Base-by-base conservation (phyloP, 2,113 vertebrate genomes). In the Oryzias woworae region DNA sequence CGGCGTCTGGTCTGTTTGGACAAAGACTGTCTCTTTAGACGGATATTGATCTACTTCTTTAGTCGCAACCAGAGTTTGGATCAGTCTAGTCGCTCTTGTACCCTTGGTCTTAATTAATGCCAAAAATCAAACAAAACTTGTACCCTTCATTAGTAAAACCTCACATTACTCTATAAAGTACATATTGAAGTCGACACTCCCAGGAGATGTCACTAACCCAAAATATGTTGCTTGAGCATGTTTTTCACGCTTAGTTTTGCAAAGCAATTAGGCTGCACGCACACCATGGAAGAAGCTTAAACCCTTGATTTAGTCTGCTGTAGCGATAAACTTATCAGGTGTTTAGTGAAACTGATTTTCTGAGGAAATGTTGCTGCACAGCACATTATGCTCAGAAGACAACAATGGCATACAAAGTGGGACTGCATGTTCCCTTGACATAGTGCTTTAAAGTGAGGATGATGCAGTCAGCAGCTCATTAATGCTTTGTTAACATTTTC, bases 401-500 rank as follows among this genome's bases (percentile, higher is more conserved):
- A 57, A 58, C 62, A 53, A 72, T 66, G 63, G 73, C 80, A 83
- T 83, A 74, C 80, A 81, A 76, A 87, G 83, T 60, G 72, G 69
- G 67, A 58, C 47, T 1, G 52, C 64, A 68, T 77, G 83, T 58
- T 84, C 81, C 78, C 78, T 76, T 69, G 81, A 78, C 83, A 62
- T 56, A 53, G 65, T 68, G 72, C 63, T 81, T 83, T 79, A 73
- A 86, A 81, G 80, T 62, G 52, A 66, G 61, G 77, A 77, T 70
- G 77, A 73, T 74, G 78, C 43, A 66, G 82, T 78, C 80, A 80
- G 75, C 78, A 82, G 69, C 82, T 85, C 77, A 67, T 88, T 85
- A 83, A 80, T 72, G 80, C 80, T 83, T 83, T 77, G 71, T 83
- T 83, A 83, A 79, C 80, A 86, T 80, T 82, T 80, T 82, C 73